Evolutionary conservation across 2,113 vertebrate species (phyloP), one percentile per base, ranked within the genome.

Genomic region (Stigmatopora nigra): DNA sequence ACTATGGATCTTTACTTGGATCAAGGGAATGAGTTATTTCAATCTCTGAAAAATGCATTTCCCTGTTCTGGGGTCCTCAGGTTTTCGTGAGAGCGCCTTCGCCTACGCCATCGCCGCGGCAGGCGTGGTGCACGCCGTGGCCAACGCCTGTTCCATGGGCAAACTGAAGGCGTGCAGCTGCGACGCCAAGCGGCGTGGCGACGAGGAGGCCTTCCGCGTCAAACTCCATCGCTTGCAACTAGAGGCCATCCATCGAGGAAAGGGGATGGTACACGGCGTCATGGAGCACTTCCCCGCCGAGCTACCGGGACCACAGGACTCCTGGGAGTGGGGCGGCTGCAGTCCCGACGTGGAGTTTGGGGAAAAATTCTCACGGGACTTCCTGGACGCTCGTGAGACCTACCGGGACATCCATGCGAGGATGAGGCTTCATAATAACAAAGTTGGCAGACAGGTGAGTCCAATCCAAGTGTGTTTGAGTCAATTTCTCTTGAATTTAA

Each of bases 241-340:
- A 82, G 95, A 99, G 63, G 96, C 96, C 77, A 93, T 99, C 87
- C 93, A 97, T 86, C 91, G 93, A 0, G 94, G 97, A 48, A 99
- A 99, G 71, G 96, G 96, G 61, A 94, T 98, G 93, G 94, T 94
- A 47, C 96, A 99, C 0, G 96, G 96, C 0, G 95, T 99, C 48
- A 93, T 97, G 73, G 96, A 98, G 76, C 93, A 95, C 78, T 91
- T 93, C 73, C 93, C 93, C 0, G 89, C 90, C 0, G 94, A 96
- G 58, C 88, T 91, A 64, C 91, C 93, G 0, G 93, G 93, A 51
- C 93, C 93, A 41, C 94, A 97, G 85, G 97, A 98, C 90, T 94
- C 95, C 81, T 99, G 97, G 97, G 97, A 99, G 63, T 99, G 97
- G 97, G 96, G 96, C 3, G 97, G 97, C 73, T 99, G 97, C 90